phyloP scores from a whole-genome alignment of 2,797 vertebrate genomes.

The Alauda arvensis region DNA sequence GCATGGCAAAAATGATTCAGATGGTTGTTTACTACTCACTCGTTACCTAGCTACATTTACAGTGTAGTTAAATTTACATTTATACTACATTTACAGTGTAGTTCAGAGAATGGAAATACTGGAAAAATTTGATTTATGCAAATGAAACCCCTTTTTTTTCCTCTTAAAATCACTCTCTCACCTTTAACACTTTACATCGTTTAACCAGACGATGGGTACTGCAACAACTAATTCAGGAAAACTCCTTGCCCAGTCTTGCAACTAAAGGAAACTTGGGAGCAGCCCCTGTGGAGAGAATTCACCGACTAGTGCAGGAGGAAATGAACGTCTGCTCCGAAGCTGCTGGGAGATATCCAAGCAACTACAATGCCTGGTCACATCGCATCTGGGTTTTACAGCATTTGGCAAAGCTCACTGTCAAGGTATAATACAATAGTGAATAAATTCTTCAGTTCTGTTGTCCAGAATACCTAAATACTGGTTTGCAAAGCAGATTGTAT shows the following conservation, averaged over 20 bases:
- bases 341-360: constrained; percentile 91
- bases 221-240: constrained; percentile 82
- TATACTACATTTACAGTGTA: too few species aligned
- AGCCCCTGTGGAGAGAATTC: constrained; percentile 74
- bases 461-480: background rate
- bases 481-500: background rate
- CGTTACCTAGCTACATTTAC: background rate
- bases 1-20: background rate
- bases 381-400: constrained; percentile 96
- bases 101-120: background rate
- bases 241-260: constrained; percentile 60
- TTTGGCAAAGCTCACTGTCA: constrained; percentile 84
- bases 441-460: background rate
- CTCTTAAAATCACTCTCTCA: constrained; percentile 19
- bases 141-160: background rate
- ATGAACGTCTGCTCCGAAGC: constrained; percentile 93
- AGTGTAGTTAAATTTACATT: too few species aligned
- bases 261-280: constrained; percentile 75
- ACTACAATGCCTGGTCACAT: constrained; percentile 98
- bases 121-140: background rate
- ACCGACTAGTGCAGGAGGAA: constrained; percentile 83
- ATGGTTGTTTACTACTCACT: background rate
- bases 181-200: background rate
- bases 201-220: constrained; percentile 89
- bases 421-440: constrained; percentile 74